Evolutionary conservation across 2,113 vertebrate genomes (phyloP).

Genomic region (Phalacrocorax carbo): DNA sequence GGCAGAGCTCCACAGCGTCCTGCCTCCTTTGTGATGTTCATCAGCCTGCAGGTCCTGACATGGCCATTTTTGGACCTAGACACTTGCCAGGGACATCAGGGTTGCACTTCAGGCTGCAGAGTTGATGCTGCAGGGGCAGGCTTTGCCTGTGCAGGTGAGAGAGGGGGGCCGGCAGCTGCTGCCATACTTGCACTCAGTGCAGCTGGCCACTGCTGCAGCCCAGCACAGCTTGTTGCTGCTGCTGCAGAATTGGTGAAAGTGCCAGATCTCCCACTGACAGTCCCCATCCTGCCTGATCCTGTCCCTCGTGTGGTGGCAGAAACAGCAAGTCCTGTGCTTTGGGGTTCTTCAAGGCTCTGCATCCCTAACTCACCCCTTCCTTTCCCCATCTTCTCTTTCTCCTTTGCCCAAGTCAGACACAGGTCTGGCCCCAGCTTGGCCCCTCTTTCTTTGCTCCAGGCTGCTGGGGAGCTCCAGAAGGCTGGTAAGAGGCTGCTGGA

Average conservation of each 20-base stretch:
- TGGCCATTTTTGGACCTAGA: not conserved
- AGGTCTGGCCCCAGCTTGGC: not conserved
- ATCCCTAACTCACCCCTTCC: not conserved
- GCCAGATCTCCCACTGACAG: not conserved
- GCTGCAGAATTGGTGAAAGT: not conserved
- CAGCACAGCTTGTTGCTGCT: not conserved
- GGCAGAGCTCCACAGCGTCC: not conserved
- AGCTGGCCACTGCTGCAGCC: not conserved
- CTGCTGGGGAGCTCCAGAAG: not conserved
- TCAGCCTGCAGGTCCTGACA: not conserved
- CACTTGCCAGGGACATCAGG: not conserved
- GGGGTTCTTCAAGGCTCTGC: not conserved
- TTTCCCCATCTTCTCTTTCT: not conserved
- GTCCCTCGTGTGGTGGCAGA: not conserved
- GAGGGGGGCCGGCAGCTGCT: rapidly evolving
- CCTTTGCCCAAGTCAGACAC: not conserved
- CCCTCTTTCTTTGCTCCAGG: not conserved
- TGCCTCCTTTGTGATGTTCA: not conserved
- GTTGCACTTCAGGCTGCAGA: not conserved
- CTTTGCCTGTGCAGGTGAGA: not conserved
- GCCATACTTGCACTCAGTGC: not conserved
- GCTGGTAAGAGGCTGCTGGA: not conserved
- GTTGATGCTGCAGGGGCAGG: not conserved
- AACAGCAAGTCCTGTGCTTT: not conserved
- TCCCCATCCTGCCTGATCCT: not conserved